Conservation (phyloP, 2,888 invertebrate species). For the Unio pictorum region DNA sequence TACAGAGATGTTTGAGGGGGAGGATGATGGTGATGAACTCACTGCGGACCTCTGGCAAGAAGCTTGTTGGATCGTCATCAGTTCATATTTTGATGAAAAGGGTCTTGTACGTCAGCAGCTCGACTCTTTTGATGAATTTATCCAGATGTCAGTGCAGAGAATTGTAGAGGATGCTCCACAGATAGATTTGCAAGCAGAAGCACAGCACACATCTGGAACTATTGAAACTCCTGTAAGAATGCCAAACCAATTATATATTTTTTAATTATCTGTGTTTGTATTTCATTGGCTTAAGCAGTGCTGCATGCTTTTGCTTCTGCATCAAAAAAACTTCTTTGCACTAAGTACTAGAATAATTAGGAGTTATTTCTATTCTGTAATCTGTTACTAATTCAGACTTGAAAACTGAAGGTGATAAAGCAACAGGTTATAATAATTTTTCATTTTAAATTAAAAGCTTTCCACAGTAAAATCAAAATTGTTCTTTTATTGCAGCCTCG, state of each 20-base stretch:
- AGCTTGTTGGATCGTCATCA: constrained; percentile 99
- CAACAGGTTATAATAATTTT: too few species aligned
- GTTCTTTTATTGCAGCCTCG: constrained; percentile 77
- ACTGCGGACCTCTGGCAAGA: constrained; percentile 99
- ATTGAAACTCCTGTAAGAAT: constrained; percentile 74
- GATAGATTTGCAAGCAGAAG: constrained; percentile 96
- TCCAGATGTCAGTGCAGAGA: constrained; percentile 99
- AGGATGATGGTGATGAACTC: constrained; percentile 84
- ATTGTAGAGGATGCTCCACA: constrained; percentile 99
- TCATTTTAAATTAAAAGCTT: too few species aligned
- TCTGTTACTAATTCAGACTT: too few species aligned
- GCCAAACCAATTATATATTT: too few species aligned
- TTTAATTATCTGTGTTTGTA: not conserved
- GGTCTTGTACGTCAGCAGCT: constrained; percentile 98
- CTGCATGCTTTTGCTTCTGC: not conserved
- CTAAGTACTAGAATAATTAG: too few species aligned
- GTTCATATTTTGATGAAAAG: constrained; percentile 99
- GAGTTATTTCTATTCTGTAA: too few species aligned
- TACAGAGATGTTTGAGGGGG: constrained; percentile 54
- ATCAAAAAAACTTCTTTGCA: not conserved
- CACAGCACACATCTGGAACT: constrained; percentile 94
- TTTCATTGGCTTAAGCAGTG: not conserved
- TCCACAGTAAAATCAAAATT: not conserved
- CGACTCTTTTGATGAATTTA: constrained; percentile 99
- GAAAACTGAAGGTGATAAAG: too few species aligned